These are phyloP conservation scores for Rhopalosiphum nymphaeae DNA, from an alignment of 2,888 invertebrate genomes.

Conservation along the genomic window DNA sequence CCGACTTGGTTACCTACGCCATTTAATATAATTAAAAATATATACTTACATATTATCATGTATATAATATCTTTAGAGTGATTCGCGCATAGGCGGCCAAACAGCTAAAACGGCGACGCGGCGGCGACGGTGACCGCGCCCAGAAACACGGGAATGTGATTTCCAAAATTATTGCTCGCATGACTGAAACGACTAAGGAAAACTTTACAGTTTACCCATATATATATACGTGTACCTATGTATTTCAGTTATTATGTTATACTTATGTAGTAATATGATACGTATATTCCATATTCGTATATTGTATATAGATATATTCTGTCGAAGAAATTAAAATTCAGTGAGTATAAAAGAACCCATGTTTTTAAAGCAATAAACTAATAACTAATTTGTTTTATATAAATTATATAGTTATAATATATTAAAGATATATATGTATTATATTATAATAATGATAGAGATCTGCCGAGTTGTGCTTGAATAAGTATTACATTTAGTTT, in stretches of 20 bases:
- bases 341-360: background rate
- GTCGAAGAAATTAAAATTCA: background rate
- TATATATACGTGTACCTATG: background rate
- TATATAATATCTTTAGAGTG: conserved; percentile 28
- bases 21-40: conserved; percentile 61
- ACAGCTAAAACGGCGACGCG: background rate
- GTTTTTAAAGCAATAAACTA: background rate
- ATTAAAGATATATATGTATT: background rate
- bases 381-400: background rate
- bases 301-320: background rate
- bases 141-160: conserved; percentile 60
- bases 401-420: background rate
- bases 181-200: conserved; percentile 26
- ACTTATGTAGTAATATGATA: background rate
- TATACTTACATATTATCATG: conserved; percentile 8
- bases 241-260: background rate
- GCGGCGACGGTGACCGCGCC: conserved; percentile 42
- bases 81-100: background rate
- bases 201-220: background rate
- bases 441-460: background rate
- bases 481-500: background rate
- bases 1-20: background rate
- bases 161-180: conserved; percentile 55
- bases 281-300: too few relatives aligned
- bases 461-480: background rate